Percentiles rank a stretch among this genome's conserved stretches.
Evolutionary conservation across 2,797 vertebrate genomes (phyloP).

Genomic region (Masticophis lateralis): DNA sequence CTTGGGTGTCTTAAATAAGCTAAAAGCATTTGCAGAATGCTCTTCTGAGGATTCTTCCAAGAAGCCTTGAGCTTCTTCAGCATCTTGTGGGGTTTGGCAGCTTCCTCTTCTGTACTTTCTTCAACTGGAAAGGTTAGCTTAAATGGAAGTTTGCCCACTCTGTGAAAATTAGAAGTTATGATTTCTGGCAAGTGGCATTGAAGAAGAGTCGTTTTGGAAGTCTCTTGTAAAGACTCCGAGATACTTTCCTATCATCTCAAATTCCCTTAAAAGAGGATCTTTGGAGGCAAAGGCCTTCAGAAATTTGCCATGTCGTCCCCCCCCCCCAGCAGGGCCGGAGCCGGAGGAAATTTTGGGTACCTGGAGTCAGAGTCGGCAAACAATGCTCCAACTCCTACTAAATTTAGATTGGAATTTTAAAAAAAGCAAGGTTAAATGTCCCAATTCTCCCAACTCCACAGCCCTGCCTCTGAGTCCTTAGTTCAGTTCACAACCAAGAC

Average conservation of each 20-base stretch:
- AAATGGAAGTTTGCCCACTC: background rate
- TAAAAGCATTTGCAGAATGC: background rate
- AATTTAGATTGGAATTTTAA: too few relatives aligned
- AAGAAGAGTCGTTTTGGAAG: background rate
- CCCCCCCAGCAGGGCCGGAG: too few relatives aligned
- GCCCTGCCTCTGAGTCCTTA: too few relatives aligned
- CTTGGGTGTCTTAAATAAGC: background rate
- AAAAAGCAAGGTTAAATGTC: too few relatives aligned
- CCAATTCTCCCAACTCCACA: too few relatives aligned
- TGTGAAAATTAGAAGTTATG: background rate
- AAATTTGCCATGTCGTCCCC: background rate
- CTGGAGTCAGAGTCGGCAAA: too few relatives aligned
- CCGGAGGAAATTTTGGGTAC: too few relatives aligned
- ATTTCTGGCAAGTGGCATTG: background rate
- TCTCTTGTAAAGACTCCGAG: background rate
- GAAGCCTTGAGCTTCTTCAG: background rate
- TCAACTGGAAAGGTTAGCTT: background rate
- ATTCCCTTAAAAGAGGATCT: background rate
- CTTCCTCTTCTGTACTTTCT: background rate
- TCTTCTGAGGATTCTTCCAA: background rate
- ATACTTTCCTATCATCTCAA: too few relatives aligned
- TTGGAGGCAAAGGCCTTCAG: background rate
- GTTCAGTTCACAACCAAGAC: background rate
- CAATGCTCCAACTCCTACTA: too few relatives aligned
- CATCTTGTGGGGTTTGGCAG: too few relatives aligned